A percentile compares a stretch with the other conserved stretches of the same genome.
These are phyloP conservation scores for Cerceris rybyensis DNA, from an alignment of 2,888 invertebrate species.

Conservation along the genomic window DNA sequence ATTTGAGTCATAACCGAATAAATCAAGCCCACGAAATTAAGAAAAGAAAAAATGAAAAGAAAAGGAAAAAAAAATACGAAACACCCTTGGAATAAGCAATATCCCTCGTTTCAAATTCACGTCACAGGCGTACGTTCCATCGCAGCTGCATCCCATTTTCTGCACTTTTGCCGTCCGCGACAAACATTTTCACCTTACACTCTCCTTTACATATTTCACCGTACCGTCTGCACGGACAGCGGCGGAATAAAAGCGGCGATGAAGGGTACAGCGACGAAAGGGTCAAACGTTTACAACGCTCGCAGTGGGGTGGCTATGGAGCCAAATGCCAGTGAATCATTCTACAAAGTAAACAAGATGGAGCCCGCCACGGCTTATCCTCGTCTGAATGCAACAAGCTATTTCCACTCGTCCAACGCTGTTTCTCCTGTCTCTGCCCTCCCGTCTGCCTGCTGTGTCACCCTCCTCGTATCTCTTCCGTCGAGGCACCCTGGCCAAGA, in stretches of 20 bases:
- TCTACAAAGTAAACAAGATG: conserved; percentile 76
- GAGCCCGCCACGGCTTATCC: conserved; percentile 71
- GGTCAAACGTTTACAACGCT: conserved; percentile 59
- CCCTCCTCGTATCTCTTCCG: conserved; percentile 29
- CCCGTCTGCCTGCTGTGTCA: conserved; percentile 19
- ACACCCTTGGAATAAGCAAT: not conserved
- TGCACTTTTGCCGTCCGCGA: not conserved
- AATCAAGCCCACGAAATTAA: too few species aligned
- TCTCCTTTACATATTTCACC: conserved; percentile 62
- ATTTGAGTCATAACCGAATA: too few species aligned
- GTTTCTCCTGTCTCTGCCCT: conserved; percentile 36
- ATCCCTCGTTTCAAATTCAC: not conserved
- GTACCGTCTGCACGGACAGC: conserved; percentile 53
- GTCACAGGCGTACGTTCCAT: not conserved
- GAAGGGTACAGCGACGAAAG: conserved; percentile 42
- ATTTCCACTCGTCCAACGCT: conserved; percentile 64
- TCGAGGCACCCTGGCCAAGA: conserved; percentile 26
- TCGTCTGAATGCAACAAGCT: conserved; percentile 76
- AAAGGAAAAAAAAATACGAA: not conserved
- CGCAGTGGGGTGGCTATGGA: conserved; percentile 42
- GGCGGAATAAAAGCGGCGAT: conserved; percentile 55
- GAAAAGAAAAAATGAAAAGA: not conserved
- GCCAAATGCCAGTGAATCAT: conserved; percentile 67
- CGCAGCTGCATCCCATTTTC: conserved; percentile 1
- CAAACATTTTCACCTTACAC: conserved; percentile 47